These are phyloP conservation scores for Pedionomus torquatus DNA, from an alignment of 2,113 vertebrate species.

Conservation along the genomic window DNA sequence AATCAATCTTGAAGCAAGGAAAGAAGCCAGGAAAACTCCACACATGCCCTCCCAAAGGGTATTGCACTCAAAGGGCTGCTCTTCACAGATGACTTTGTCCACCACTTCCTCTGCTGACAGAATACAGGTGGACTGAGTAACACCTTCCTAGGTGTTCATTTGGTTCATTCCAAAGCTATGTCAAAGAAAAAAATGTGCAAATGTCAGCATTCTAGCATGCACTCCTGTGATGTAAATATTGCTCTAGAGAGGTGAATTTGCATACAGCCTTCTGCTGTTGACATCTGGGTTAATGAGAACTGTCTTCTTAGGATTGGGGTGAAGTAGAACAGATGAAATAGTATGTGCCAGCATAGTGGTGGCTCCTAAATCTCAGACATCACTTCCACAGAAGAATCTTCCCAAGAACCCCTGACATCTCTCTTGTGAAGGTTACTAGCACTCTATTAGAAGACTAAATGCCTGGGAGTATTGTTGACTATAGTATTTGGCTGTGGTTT, in stretches of 20 bases:
- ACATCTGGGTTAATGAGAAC: not conserved
- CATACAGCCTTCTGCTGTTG: not conserved
- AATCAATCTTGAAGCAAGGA: not conserved
- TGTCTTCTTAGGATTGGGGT: not conserved
- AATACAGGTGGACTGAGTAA: not conserved
- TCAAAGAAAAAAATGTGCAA: not conserved
- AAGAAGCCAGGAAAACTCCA: not conserved
- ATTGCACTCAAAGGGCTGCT: fast-evolving
- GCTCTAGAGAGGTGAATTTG: not conserved
- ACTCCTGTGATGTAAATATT: not conserved
- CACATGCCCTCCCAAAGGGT: not conserved
- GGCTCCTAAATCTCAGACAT: not conserved
- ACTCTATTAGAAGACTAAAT: not conserved
- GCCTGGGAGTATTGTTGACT: not conserved
- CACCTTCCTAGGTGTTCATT: not conserved
- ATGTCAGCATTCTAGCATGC: not conserved
- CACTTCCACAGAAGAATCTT: not conserved
- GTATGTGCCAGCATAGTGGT: fast-evolving
- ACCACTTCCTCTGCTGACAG: not conserved
- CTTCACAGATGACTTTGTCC: not conserved
- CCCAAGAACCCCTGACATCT: not conserved
- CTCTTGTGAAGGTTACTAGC: not conserved
- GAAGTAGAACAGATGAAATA: not conserved
- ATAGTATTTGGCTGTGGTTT: not conserved
- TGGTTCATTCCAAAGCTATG: not conserved